These are phyloP conservation scores for Physocephala rufipes DNA, from an alignment of 2,888 invertebrate genomes.

Conservation along the genomic window DNA sequence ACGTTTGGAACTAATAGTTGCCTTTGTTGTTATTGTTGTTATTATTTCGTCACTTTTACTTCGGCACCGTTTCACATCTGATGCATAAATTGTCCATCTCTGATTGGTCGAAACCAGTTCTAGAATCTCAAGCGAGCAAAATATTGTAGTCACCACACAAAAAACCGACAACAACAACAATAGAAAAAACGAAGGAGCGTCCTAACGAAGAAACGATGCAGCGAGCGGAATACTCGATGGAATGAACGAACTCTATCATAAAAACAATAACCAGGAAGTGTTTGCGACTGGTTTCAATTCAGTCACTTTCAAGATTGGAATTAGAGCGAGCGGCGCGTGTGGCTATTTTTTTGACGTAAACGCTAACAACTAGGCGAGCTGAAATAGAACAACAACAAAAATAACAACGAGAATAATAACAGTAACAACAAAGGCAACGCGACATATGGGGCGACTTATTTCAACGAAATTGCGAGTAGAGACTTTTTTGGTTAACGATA, in stretches of 20 bases:
- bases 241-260: too few species aligned
- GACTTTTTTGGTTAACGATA: too few species aligned
- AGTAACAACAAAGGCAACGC: background rate
- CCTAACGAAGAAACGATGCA: too few species aligned
- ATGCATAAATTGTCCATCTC: background rate
- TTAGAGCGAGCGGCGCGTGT: slow-evolving; percentile 31
- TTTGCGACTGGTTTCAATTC: slow-evolving; percentile 12
- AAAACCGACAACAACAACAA: background rate
- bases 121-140: background rate
- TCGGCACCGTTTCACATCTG: background rate
- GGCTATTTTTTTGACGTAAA: slow-evolving; percentile 13
- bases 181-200: too few species aligned
- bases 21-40: background rate
- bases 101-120: slow-evolving; percentile 30
- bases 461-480: background rate
- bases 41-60: slow-evolving; percentile 6
- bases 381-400: background rate
- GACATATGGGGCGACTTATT: background rate
- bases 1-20: background rate
- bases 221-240: background rate
- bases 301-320: slow-evolving; percentile 28
- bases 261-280: slow-evolving; percentile 31
- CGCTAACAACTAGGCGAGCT: background rate
- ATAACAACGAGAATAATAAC: background rate
- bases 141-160: background rate